A percentile compares a stretch with the other conserved stretches of the same genome.
Conservation (phyloP, 1,140 invertebrate genomes). For the Drosophila sulfurigaster region DNA sequence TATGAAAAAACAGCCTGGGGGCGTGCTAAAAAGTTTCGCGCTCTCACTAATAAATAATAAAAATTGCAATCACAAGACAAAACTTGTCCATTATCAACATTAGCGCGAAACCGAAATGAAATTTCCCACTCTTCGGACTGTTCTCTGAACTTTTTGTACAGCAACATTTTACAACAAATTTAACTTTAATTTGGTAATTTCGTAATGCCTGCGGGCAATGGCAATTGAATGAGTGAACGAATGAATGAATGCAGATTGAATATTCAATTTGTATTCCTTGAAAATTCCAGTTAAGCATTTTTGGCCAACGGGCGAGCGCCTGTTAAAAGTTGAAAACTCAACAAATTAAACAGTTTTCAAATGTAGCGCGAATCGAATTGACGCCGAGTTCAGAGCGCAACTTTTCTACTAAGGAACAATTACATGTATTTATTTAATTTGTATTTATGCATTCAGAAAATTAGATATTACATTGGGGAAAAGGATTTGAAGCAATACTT, state of each 20-base stretch:
- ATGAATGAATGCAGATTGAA: conserved; percentile 45
- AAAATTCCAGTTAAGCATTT: conserved; percentile 10
- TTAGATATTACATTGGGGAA: not conserved
- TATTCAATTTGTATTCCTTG: conserved; percentile 68
- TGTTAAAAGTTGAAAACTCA: conserved; percentile 44
- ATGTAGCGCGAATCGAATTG: not conserved
- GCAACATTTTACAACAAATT: conserved; percentile 75
- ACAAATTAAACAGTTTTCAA: conserved; percentile 26
- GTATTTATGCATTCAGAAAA: not conserved
- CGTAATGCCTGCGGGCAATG: conserved; percentile 25
- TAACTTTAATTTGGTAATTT: conserved; percentile 81
- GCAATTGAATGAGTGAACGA: conserved; percentile 53
- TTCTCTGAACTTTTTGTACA: conserved; percentile 34
- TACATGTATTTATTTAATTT: not conserved
- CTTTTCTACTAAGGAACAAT: not conserved
- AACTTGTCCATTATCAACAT: conserved; percentile 78
- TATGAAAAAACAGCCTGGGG: not conserved
- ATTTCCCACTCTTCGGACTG: conserved; percentile 26
- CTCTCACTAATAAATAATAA: conserved; percentile 66
- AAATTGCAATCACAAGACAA: conserved; percentile 60
- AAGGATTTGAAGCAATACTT: not conserved
- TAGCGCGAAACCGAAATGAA: conserved; percentile 33
- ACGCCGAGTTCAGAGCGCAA: not conserved
- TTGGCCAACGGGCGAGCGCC: conserved; percentile 19
- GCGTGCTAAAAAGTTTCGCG: conserved; percentile 35